phyloP scores from a whole-genome alignment of 2,113 vertebrate genomes.

The Plectropomus leopardus region DNA sequence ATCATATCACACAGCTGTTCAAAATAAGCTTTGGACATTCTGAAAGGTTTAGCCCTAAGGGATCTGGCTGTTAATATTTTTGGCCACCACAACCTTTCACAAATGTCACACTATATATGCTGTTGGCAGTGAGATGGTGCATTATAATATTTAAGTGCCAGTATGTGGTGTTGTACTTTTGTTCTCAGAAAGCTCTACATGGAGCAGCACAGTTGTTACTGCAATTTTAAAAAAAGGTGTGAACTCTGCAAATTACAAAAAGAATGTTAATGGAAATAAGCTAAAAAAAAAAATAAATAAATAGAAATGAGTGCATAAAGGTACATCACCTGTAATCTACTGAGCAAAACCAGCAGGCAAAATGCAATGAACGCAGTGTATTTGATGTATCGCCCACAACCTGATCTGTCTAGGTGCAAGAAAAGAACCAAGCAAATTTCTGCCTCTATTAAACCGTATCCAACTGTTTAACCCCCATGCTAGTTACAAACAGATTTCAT shows the following conservation, averaged over 20 bases:
- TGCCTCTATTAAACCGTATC: not conserved
- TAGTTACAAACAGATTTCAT: not conserved
- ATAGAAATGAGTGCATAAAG: too few relatives aligned
- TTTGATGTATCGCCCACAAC: not conserved
- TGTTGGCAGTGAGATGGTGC: not conserved
- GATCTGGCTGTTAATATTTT: constrained; percentile 13
- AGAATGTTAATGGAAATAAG: not conserved
- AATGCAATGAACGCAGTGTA: not conserved
- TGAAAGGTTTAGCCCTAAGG: constrained; percentile 11
- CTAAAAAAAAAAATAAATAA: not conserved
- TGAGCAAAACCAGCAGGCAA: not conserved
- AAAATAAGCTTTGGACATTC: constrained; percentile 10
- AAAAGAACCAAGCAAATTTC: too few relatives aligned
- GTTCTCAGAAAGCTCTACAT: not conserved
- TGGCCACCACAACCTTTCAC: not conserved
- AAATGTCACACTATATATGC: constrained; percentile 19
- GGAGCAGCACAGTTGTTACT: not conserved
- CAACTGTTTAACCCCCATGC: not conserved
- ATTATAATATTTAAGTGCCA: constrained; percentile 14
- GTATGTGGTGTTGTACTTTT: constrained; percentile 1
- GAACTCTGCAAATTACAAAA: not conserved
- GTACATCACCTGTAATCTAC: not conserved
- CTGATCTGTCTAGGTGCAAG: not conserved
- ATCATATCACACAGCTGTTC: not conserved
- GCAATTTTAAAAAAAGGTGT: not conserved